Base-by-base conservation (phyloP, 2,113 vertebrate genomes). In the Centropristis striata region DNA sequence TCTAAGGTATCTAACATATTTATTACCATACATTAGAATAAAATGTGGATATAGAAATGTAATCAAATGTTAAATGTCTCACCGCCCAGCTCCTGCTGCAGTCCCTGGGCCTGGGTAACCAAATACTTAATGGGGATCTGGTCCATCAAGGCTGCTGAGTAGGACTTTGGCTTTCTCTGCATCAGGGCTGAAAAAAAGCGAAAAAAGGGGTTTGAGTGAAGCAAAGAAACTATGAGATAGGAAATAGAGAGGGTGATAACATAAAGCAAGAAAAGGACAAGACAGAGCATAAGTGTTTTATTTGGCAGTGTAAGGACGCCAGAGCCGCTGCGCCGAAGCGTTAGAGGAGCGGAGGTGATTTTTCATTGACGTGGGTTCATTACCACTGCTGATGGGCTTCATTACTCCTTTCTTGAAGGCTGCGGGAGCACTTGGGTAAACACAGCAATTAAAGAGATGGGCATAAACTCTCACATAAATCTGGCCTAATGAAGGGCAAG, bases 61-160 rank as follows among this genome's bases (percentile, higher is more conserved):
- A 66, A 41, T 5, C 32, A 42, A 44, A 32, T 1, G 11, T 16
- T 0, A 11, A 63, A 28, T 39, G 18, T 75, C 86, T 78, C 94
- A 99, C 98, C 98, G 81, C 97, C 98, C 11, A 99, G 94, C 18
- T 99, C 98, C 89, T 99, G 97, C 85, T 99, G 98, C 46, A 99
- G 93, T 4, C 97, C 97, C 81, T 99, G 98, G 1, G 98, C 98
- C 92, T 99, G 98, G 0, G 97, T 96, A 92, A 99, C 98, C 63
- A 99, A 96, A 81, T 96, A 97, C 89, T 99, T 99, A 84, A 99
- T 99, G 71, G 98, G 98, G 88, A 99, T 99, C 86, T 99, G 98
- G 87, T 99, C 98, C 98, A 99, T 99, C 83, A 99, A 60, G 1
- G 97, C 96, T 36, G 98, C 95, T 0, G 98, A 99, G 88, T 99